Evolutionary conservation across 2,888 invertebrate species (phyloP), one percentile per base, ranked within the genome.

Genomic region (Brassicogethes aeneus): DNA sequence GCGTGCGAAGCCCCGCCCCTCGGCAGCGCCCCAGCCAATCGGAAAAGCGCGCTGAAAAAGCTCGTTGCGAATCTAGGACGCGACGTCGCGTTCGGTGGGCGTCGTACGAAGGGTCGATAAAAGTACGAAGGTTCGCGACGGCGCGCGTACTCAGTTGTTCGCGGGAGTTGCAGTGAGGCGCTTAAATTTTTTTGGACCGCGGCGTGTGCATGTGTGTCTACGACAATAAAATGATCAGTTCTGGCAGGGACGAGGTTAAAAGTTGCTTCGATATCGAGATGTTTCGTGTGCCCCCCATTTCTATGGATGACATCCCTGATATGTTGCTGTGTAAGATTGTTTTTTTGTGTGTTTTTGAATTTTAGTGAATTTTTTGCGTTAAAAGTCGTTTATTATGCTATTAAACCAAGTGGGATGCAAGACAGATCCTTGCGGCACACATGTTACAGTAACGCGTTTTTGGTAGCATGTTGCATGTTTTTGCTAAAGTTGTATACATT

Each of bases 221-320:
- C 12, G 32, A 12, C 14, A 12, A 5, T 31, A 53, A 52, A 39
- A 65, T 66, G 66, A 66, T 66, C 51, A 65, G 60, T 52, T 49
- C 48, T 15, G 48, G 44, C 57, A 62, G 57, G 55, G 63, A 55
- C 54, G 59, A 50, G 53, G n/a, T n/a, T n/a, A 60, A 46, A 54
- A 60, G 46, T 43, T 51, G 52, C 29, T 52, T 65, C 39, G 63
- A 66, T 47, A 65, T 68, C 40, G 71, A 73, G 56, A 72, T 74
- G 62, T 73, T 79, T 70, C 75, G 83, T 61, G 81, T 83, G 54
- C 83, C 83, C 47, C 82, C 82, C 54, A 81, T 83, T 57, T 79
- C 80, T 61, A 71, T 83, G 52, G 82, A 82, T 64, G 79, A 80
- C 62, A 75, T 83, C 58, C 83, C 83, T 29, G 81, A 82, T 68